Evolutionary conservation across 2,888 invertebrate species (phyloP).

Genomic region (Mongoloraphidia duomilia): DNA sequence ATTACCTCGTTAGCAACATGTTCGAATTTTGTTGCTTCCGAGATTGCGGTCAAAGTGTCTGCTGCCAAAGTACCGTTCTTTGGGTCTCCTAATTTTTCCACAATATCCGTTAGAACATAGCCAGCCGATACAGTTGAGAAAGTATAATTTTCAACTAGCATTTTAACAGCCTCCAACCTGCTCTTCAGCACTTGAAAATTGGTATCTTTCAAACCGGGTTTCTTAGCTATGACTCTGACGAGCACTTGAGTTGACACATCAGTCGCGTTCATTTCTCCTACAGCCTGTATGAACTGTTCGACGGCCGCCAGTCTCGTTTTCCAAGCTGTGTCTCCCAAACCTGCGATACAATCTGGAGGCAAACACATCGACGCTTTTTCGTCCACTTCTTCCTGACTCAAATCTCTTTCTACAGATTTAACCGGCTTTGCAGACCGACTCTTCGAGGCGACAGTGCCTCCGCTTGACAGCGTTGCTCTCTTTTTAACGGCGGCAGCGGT

Average conservation of each 20-base stretch:
- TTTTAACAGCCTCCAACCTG: conserved; percentile 63
- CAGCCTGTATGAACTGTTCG: conserved; percentile 49
- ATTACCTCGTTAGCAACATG: conserved; percentile 57
- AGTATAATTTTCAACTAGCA: conserved; percentile 59
- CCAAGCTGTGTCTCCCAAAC: conserved; percentile 70
- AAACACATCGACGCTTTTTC: conserved; percentile 53
- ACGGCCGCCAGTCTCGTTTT: conserved; percentile 64
- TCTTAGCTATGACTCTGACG: conserved; percentile 56
- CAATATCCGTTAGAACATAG: conserved; percentile 61
- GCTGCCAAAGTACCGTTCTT: conserved; percentile 58
- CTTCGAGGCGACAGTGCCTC: conserved; percentile 21
- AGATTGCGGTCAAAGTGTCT: conserved; percentile 57
- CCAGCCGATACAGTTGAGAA: conserved; percentile 59
- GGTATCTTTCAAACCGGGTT: conserved; percentile 79
- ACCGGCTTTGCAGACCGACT: conserved; percentile 28
- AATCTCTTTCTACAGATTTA: conserved; percentile 45
- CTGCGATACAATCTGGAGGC: conserved; percentile 43
- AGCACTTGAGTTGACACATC: conserved; percentile 62
- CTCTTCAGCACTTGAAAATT: conserved; percentile 84
- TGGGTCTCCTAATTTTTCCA: conserved; percentile 72
- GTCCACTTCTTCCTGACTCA: conserved; percentile 64
- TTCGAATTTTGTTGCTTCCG: conserved; percentile 65
- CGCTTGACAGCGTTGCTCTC: conserved; percentile 25
- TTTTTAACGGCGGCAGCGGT: conserved; percentile 19
- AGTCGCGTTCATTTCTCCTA: conserved; percentile 45